Base-by-base conservation (phyloP, 2,113 vertebrate species). In the Urocolius indicus region DNA sequence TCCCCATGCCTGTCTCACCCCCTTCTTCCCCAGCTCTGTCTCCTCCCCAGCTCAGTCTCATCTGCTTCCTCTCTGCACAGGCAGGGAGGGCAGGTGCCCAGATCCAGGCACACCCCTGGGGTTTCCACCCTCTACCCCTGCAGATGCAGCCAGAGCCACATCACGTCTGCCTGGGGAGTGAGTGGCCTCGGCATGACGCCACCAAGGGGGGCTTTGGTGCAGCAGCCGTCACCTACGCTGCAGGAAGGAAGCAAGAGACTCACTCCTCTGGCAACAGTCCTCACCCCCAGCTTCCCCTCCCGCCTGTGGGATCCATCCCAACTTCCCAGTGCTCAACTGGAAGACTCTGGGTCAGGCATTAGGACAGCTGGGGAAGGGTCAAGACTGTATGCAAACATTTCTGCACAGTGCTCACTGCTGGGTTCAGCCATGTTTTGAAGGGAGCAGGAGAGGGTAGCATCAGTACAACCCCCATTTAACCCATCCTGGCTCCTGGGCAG, bases 221-320 rank as follows among this genome's bases (percentile, higher is more conserved):
- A 41, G 38, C 38, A 41, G 38, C 12, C 12, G 38, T 41, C 38
- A 41, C 38, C 38, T 41, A 41, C 38, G 12, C 38, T 41, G 38
- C 38, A 12, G 38, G 84, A 58, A 84, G 93, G 96, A 95, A 95
- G 80, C 52, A 18, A 83, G 75, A 87, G 34, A 29, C 54, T 19
- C 13, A 30, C 30, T 29, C n/a, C 55, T 46, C 18, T 12, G 4
- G 34, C 73, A 74, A 20, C 61, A 74, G 61, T 9, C 11, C 55
- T 38, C 80, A 24, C 4, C 21, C 6, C 38, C 1, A 0, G 19
- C 75, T 66, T 79, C 87, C 38, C 13, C 46, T 71, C 62, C 8
- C 38, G 12, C 38, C 38, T 41, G 38, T 41, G 38, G 38, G 38
- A 41, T 12, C 38, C 0, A 2, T 9, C 48, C 34, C 34, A 58